These are phyloP conservation scores for Parapristionchus giblindavisi DNA, from an alignment of 2,888 invertebrate species.

Conservation along the genomic window DNA sequence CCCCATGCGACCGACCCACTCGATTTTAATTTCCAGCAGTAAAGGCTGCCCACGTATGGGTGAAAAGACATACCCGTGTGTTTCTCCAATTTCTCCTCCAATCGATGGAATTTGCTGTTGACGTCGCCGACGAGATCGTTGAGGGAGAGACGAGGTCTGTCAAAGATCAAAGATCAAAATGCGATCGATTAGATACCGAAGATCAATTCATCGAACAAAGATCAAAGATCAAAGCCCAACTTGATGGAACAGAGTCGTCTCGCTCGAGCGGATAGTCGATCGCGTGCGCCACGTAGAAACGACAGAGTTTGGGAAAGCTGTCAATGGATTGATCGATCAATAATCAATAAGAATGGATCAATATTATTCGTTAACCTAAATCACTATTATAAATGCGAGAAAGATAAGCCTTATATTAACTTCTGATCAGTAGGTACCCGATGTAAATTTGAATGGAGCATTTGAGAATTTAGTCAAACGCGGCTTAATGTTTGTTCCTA, in stretches of 20 bases:
- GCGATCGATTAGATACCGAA: neutral
- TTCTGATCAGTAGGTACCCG: too few species aligned
- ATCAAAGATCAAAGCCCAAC: conserved; percentile 15
- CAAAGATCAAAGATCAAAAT: neutral
- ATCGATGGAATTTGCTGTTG: conserved; percentile 45
- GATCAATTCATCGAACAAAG: neutral
- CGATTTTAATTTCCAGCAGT: too few species aligned
- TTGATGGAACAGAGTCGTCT: conserved; percentile 43
- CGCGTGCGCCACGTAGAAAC: conserved; percentile 52
- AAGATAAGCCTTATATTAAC: too few species aligned
- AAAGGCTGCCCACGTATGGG: too few species aligned
- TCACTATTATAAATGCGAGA: too few species aligned
- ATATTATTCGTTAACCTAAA: too few species aligned
- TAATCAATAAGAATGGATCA: too few species aligned
- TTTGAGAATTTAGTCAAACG: too few species aligned
- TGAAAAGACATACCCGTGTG: too few species aligned
- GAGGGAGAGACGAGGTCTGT: conserved; percentile 31
- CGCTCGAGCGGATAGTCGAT: conserved; percentile 50
- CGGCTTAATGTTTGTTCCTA: too few species aligned
- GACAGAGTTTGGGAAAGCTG: conserved; percentile 51
- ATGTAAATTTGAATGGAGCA: too few species aligned
- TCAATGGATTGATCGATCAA: neutral
- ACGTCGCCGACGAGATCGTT: conserved; percentile 38
- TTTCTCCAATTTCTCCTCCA: conserved; percentile 44
- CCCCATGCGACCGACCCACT: too few species aligned